These are phyloP conservation scores for Biston betularia DNA, from an alignment of 2,888 invertebrate species.

Conservation along the genomic window DNA sequence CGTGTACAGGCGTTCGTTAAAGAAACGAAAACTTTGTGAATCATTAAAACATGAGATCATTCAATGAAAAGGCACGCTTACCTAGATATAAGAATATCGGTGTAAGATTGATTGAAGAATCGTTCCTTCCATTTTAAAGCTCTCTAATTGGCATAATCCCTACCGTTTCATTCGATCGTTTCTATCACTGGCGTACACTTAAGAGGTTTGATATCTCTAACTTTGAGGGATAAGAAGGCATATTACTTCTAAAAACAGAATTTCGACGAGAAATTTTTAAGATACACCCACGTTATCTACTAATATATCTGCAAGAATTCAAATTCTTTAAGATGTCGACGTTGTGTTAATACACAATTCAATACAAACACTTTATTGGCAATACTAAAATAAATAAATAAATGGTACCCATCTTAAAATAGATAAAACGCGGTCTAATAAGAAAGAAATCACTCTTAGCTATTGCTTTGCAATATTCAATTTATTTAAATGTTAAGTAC, in stretches of 20 bases:
- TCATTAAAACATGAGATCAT: slow-evolving; percentile 2
- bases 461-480: too few relatives aligned
- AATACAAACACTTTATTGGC: too few relatives aligned
- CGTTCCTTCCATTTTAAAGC: slow-evolving; percentile 64
- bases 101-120: slow-evolving; percentile 63
- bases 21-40: neutral
- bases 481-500: too few relatives aligned
- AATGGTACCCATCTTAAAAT: too few relatives aligned
- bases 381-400: too few relatives aligned
- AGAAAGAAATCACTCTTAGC: too few relatives aligned
- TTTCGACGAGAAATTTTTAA: neutral
- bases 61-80: slow-evolving; percentile 21
- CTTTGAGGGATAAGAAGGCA: slow-evolving; percentile 33
- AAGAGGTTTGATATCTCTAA: slow-evolving; percentile 49
- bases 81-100: slow-evolving; percentile 53
- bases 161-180: slow-evolving; percentile 52
- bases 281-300: neutral
- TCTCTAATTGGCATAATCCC: slow-evolving; percentile 80
- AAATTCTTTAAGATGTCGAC: neutral
- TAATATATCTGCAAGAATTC: too few relatives aligned
- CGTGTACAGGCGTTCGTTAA: too few relatives aligned
- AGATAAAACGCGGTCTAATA: neutral
- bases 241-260: slow-evolving; percentile 5
- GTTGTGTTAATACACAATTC: neutral
- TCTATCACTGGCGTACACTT: slow-evolving; percentile 53